These are phyloP conservation scores for Homalodisca vitripennis DNA, from an alignment of 1,140 invertebrate species.

Conservation along the genomic window DNA sequence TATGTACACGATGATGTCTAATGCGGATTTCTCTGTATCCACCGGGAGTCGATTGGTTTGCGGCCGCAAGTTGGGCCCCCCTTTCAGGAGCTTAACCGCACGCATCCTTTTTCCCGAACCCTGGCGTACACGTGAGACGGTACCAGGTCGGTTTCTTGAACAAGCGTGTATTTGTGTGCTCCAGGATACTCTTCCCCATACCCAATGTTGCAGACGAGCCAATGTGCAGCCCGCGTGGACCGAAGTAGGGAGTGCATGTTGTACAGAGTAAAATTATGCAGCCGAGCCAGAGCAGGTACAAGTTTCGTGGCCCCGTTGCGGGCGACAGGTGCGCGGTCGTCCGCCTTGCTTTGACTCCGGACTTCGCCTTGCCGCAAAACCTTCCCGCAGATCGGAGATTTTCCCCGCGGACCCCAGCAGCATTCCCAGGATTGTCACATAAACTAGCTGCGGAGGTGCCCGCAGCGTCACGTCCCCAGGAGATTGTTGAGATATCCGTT, in stretches of 20 bases:
- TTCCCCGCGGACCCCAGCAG: conserved; percentile 48
- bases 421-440: conserved; percentile 47
- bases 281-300: conserved; percentile 62
- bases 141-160: conserved; percentile 55
- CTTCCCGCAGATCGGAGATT: conserved; percentile 44
- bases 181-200: conserved; percentile 31
- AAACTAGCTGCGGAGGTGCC: conserved; percentile 47
- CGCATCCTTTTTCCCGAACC: conserved; percentile 56
- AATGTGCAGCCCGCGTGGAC: conserved; percentile 59
- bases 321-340: conserved; percentile 57
- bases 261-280: conserved; percentile 47
- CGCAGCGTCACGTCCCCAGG: conserved; percentile 45
- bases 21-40: conserved; percentile 47
- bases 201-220: conserved; percentile 52
- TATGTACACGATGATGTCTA: conserved; percentile 53
- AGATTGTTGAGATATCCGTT: conserved; percentile 48
- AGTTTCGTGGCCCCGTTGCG: conserved; percentile 60
- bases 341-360: conserved; percentile 41
- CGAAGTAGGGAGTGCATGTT: conserved; percentile 46
- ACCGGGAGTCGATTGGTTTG: conserved; percentile 54
- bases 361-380: too few species aligned
- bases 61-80: conserved; percentile 60
- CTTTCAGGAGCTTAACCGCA: conserved; percentile 54
- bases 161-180: conserved; percentile 43
- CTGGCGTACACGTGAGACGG: conserved; percentile 61